phyloP scores from a whole-genome alignment of 2,888 invertebrate species.

The Sclerodermus sp. region DNA sequence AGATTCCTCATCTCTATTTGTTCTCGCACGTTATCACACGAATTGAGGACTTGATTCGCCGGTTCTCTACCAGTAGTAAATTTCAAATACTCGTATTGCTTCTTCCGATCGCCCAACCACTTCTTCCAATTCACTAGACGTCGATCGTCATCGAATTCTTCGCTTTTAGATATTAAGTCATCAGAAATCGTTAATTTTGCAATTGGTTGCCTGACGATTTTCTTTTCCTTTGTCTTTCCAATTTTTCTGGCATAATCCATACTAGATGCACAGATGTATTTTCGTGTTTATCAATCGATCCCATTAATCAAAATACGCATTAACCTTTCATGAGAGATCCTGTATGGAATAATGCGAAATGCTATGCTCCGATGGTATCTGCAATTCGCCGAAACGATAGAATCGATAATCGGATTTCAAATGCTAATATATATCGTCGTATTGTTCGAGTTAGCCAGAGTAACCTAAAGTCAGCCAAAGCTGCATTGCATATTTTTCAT shows the following conservation, averaged over 20 bases:
- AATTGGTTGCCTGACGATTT: neutral
- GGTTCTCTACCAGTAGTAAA: slow-evolving; percentile 20
- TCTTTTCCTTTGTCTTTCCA: slow-evolving; percentile 22
- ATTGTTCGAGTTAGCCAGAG: too few relatives aligned
- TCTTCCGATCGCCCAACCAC: slow-evolving; percentile 34
- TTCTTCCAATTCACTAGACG: slow-evolving; percentile 39
- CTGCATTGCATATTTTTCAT: too few relatives aligned
- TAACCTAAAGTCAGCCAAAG: too few relatives aligned
- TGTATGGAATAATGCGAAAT: too few relatives aligned
- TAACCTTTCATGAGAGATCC: too few relatives aligned
- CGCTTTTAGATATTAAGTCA: slow-evolving; percentile 1
- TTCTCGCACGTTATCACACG: slow-evolving; percentile 31
- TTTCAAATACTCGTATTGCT: slow-evolving; percentile 19
- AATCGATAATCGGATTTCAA: too few relatives aligned
- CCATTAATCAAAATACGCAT: too few relatives aligned
- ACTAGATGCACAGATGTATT: neutral
- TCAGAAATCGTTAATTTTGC: slow-evolving; percentile 8
- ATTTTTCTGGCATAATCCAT: slow-evolving; percentile 41
- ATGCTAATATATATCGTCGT: too few relatives aligned
- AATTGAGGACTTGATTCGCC: slow-evolving; percentile 30
- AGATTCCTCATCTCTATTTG: slow-evolving; percentile 30
- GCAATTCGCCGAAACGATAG: too few relatives aligned
- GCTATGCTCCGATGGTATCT: too few relatives aligned
- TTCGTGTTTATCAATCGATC: too few relatives aligned
- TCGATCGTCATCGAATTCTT: slow-evolving; percentile 26